These are phyloP conservation scores for Archocentrus centrarchus DNA, from an alignment of 2,113 vertebrate species.

Conservation along the genomic window DNA sequence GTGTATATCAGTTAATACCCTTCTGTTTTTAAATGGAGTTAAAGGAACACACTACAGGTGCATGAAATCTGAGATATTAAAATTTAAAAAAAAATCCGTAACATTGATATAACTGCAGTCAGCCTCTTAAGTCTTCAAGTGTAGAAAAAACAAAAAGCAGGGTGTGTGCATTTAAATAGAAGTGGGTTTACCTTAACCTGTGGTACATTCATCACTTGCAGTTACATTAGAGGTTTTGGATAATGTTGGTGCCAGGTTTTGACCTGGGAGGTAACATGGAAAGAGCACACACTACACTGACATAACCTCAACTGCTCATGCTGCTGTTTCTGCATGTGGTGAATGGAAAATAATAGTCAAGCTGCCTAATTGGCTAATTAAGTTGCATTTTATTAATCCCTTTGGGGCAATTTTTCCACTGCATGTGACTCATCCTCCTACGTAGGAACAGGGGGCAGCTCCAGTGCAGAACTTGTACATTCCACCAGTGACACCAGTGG, in stretches of 20 bases:
- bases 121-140: background rate
- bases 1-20: background rate
- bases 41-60: background rate
- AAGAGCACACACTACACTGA: background rate
- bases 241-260: background rate
- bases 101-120: background rate
- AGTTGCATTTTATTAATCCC: slow-evolving; percentile 18
- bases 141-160: background rate
- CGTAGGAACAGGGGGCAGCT: background rate
- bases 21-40: background rate
- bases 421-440: background rate
- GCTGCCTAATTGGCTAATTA: background rate
- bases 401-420: background rate
- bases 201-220: background rate
- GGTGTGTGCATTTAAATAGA: background rate
- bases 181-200: background rate
- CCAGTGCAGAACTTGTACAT: background rate
- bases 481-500: background rate
- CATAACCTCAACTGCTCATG: background rate
- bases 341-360: slow-evolving; percentile 14
- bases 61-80: background rate
- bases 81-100: background rate
- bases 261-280: background rate
- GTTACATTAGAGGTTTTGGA: background rate
- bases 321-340: background rate